These are phyloP conservation scores for Nomada hirtipes DNA, from an alignment of 2,888 invertebrate genomes.

Conservation along the genomic window DNA sequence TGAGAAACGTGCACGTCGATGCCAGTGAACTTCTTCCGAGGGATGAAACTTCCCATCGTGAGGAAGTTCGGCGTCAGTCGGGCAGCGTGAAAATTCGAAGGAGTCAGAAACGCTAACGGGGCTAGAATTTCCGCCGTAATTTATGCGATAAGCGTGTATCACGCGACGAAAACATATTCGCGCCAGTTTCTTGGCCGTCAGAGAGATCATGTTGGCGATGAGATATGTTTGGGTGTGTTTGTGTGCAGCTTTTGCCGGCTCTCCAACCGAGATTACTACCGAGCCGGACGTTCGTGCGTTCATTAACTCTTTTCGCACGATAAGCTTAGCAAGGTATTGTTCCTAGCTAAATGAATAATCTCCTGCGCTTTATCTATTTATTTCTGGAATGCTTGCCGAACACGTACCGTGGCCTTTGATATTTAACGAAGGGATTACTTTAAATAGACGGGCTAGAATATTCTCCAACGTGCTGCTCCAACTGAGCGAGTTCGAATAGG, in stretches of 20 bases:
- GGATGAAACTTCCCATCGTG: conserved; percentile 5
- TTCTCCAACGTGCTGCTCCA: no score
- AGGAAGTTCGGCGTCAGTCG: conserved; percentile 33
- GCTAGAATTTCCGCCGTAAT: conserved; percentile 35
- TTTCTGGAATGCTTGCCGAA: no score
- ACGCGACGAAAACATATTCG: conserved; percentile 18
- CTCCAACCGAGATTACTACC: neutral
- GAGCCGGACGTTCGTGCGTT: conserved; percentile 5
- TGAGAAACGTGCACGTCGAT: neutral
- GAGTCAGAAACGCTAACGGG: neutral
- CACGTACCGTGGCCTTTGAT: no score
- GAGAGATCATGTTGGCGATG: conserved; percentile 4
- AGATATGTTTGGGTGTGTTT: no score
- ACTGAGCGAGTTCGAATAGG: no score
- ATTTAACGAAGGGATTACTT: no score
- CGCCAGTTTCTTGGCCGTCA: neutral
- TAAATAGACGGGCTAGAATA: no score
- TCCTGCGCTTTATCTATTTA: no score
- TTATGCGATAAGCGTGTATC: conserved; percentile 33
- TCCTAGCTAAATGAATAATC: no score
- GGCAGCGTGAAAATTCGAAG: neutral
- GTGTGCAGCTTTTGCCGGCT: neutral
- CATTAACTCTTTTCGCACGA: conserved; percentile 3
- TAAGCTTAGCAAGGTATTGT: no score
- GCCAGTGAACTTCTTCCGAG: neutral